Evolutionary conservation across 2,888 invertebrate genomes (phyloP), one percentile per base, ranked within the genome.

Genomic region (Cantharis rufa): DNA sequence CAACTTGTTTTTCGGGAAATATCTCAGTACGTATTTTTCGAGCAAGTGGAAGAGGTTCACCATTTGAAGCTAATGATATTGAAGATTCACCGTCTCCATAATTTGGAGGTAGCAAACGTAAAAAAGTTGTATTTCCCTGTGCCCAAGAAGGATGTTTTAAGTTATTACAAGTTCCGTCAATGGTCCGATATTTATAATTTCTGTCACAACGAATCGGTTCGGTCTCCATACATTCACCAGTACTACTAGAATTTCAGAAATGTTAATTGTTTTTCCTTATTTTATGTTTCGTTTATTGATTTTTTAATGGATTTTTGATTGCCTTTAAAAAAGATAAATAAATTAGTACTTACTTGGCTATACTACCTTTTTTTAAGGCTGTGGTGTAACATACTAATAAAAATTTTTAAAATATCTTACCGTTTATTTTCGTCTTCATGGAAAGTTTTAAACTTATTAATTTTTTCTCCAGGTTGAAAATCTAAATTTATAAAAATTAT

Each of bases 111-210:
- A 93, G 84, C 0, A 93, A 85, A 71, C 92, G 90, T 82, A 91
- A 90, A 84, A 90, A 91, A 10, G 90, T 90, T 62, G 91, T 90
- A 63, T 90, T 88, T 13, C 90, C 89, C 21, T 91, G 89, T 5
- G 96, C 96, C 93, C 94, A 93, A 15, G 90, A 90, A 0, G 92
- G 90, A 70, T 90, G 86, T n/a, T 89, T 86, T 2, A 90, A 86
- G 87, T 95, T 95, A 86, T 95, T 96, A 85, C 96, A 96, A 5
- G 92, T 91, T 0, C 96, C 96, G 82, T 94, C 93, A 16, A 92
- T 85, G 0, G 90, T 90, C 72, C 95, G 90, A 86, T 93, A 95
- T 77, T 88, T 89, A 13, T 69, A 63, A 4, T n/a, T 79, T 24
- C 11, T 15, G 16, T 76, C 21, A 21, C 76, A 76, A 0, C 10